Evolutionary conservation across 1,140 invertebrate genomes (phyloP), one percentile per base, ranked within the genome.

Genomic region (Charaxes varanes): DNA sequence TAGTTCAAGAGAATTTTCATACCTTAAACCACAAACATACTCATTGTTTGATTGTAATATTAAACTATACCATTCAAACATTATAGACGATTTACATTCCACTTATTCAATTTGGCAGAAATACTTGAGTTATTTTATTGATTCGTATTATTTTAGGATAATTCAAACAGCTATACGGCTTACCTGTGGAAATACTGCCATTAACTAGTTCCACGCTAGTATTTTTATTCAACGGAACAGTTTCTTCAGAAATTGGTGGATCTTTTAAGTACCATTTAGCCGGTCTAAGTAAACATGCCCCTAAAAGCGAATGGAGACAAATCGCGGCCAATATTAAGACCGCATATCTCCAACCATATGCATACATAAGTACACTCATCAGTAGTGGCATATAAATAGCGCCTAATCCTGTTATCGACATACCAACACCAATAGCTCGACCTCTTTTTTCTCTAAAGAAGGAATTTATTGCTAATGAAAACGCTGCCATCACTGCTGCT

Each of bases 241-340:
- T 48, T 61, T 80, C 79, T 59, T 79, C 71, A 19, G 47, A 17
- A 26, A 40, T 12, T 33, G 64, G 54, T 19, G 70, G 52, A 41
- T 66, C 51, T 64, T 79, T 87, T 56, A 85, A 68, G 60, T 91
- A 89, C 86, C 82, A 87, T 53, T 85, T 86, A 5, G 86, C 83
- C 13, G 88, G 88, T 59, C 88, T 86, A 4, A 89, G 62, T 30
- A 89, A 63, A 34, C 86, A 71, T 5, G 86, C 81, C 7, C 79
- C 87, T 35, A 83, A 62, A 3, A 88, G 53, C 2, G 86, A 85
- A 51, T 89, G 85, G 3, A 88, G 73, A n/a, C 84, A 73, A 17
- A 89, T 53, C 4, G 81, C 87, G 11, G 84, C 76, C n/a, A 88
- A 58, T 35, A 88, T 85, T 2, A 88, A 54, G 17, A 87, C 73